These are phyloP conservation scores for Metaphire vulgaris DNA, from an alignment of 1,140 invertebrate species.

Conservation along the genomic window DNA sequence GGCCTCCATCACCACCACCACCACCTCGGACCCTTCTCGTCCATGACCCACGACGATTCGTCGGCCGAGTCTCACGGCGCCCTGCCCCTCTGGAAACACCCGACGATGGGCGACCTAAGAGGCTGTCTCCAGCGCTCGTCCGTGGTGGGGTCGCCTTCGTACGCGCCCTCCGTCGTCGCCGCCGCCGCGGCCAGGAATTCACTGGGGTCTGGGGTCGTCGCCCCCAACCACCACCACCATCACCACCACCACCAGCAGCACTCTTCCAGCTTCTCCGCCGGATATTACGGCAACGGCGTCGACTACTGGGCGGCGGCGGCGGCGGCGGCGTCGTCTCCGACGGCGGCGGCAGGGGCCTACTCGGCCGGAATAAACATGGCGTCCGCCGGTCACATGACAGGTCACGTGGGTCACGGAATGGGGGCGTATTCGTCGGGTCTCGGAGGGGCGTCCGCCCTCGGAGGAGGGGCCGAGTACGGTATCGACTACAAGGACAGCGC, in stretches of 20 bases:
- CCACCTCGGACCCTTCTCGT: neutral
- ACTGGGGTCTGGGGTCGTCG: too few species aligned
- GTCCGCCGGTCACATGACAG: neutral
- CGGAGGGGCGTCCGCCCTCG: neutral
- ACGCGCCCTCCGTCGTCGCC: neutral
- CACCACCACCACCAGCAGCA: neutral
- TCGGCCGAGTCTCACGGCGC: neutral
- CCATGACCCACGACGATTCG: neutral
- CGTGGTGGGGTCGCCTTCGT: neutral
- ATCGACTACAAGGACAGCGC: neutral
- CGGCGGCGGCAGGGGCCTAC: neutral
- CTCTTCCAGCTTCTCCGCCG: neutral
- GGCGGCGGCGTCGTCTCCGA: neutral
- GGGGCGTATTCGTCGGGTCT: neutral
- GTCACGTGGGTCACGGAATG: neutral
- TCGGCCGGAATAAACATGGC: neutral
- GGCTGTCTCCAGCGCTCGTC: neutral
- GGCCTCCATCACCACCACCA: neutral
- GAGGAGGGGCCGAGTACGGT: neutral
- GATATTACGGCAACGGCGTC: neutral
- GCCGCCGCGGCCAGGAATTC: too few species aligned
- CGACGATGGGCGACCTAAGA: neutral
- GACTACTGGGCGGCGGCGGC: too few species aligned
- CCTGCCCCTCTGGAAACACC: neutral
- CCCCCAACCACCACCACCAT: too few species aligned